Evolutionary conservation across 2,888 invertebrate genomes (phyloP), one percentile per base, ranked within the genome.

Genomic region (Drosophila mettleri): DNA sequence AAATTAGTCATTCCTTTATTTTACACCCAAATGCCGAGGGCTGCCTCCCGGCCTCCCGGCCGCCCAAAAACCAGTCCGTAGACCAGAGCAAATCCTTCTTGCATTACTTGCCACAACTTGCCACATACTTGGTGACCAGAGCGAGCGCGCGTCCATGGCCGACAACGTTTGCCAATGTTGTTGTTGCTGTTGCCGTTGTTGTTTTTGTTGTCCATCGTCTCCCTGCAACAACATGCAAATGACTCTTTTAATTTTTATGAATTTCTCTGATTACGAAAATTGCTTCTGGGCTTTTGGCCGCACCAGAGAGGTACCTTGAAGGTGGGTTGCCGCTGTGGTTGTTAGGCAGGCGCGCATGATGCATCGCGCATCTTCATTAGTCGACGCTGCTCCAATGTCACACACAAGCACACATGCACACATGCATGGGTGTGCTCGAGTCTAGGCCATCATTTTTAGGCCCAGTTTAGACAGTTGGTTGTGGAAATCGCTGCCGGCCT

Each of bases 231-330:
- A 86, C 88, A 88, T 86, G 85, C 86, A 86, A 86, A 87, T 86
- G 86, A 86, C 86, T 86, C 86, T 86, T 86, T 86, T 87, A 87
- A 86, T 86, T 86, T 87, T 86, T 86, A 86, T 86, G 86, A 87
- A 86, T 86, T 86, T 87, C 86, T 86, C 86, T 86, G 86, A 86
- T 86, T 86, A 86, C 86, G 86, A 86, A 86, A 86, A 86, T 86
- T 87, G 86, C 86, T 86, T 87, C 86, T 86, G 86, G 87, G 86
- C 86, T 86, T 86, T 85, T 43, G 83, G 64, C 59, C 58, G 54
- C 63, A 45, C 43, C 77, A 62, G 70, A 36, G 39, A 31, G 57
- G 43, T 10, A n/a, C 66, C 29, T 36, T 7, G 48, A 12, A 41
- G 65, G 63, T 49, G 51, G 55, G 57, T 33, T 43, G 62, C 24